Evolutionary conservation across 2,888 invertebrate species (phyloP).

Genomic region (Hofmannophila pseudospretella): DNA sequence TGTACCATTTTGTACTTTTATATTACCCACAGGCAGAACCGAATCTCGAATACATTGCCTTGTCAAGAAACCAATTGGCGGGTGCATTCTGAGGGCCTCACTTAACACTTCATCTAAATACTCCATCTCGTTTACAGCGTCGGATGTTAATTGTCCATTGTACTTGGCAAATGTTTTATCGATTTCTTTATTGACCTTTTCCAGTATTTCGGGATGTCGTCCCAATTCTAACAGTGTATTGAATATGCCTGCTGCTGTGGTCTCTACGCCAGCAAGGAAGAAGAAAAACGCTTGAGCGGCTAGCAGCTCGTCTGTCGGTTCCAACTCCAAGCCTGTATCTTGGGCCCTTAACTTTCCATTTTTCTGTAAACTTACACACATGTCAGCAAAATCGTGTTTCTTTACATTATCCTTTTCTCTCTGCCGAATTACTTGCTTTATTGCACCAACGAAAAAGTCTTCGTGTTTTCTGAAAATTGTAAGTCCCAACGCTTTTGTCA

Average conservation of each 20-base stretch:
- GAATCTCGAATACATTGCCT: conserved; percentile 38
- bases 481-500: conserved; percentile 27
- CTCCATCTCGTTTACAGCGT: conserved; percentile 35
- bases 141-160: conserved; percentile 34
- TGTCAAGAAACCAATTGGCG: conserved; percentile 38
- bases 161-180: conserved; percentile 31
- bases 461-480: conserved; percentile 39
- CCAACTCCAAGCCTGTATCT: conserved; percentile 35
- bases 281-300: conserved; percentile 57
- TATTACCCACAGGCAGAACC: conserved; percentile 45
- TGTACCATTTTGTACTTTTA: conserved; percentile 43
- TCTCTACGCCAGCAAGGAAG: conserved; percentile 56
- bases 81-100: conserved; percentile 42
- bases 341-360: conserved; percentile 36
- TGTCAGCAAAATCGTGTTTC: conserved; percentile 48
- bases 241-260: conserved; percentile 44
- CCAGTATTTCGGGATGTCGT: conserved; percentile 37
- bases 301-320: conserved; percentile 47
- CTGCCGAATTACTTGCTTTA: conserved; percentile 40
- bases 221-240: conserved; percentile 44
- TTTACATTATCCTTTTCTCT: conserved; percentile 35
- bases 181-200: conserved; percentile 47
- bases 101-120: conserved; percentile 44
- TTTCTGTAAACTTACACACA: conserved; percentile 46
- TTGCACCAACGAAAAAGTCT: conserved; percentile 43